Evolutionary conservation across 2,113 vertebrate genomes (phyloP), one percentile per base, ranked within the genome.

Genomic region (Otus sunia): DNA sequence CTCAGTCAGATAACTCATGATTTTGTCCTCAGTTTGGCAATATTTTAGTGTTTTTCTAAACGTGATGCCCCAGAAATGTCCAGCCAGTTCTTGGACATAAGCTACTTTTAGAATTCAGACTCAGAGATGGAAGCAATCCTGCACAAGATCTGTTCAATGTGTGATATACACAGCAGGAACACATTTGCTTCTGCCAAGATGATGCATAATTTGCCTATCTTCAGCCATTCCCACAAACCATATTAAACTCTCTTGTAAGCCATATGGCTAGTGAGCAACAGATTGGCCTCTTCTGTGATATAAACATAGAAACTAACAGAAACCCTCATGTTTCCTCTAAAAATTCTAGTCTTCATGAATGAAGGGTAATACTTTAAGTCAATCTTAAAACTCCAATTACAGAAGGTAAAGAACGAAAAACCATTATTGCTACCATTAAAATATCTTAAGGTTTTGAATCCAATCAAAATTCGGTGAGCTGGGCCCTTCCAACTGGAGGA

Each of bases 21-120:
- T 73, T 92, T 73, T 87, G 53, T 58, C 64, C 62, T 81, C 21
- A 63, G 36, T 69, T 82, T 79, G 74, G 86, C 64, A 89, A 11
- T 34, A 17, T 68, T 67, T 49, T 22, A 36, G 39, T 92, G 80
- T n/a, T 73, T 79, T 53, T 89, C 76, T 75, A 41, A 89, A 84
- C 7, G 9, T 26, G 60, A 81, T 82, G 58, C 37, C 43, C 47
- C 52, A 74, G 47, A 59, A 74, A 74, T 21, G 60, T 47, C 83
- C 86, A 86, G 84, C 37, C 86, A 78, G 73, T 52, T 86, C 86
- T 86, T 86, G 86, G 55, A 45, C 73, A 43, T 3, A 7, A 60
- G 5, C 10, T 79, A 3, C 58, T 60, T 75, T 0, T 17, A 47
- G 59, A 89, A 14, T 30, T 45, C 49, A 45, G 67, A 3, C 30